Evolutionary conservation across 2,113 vertebrate species (phyloP), one percentile per base, ranked within the genome.

Genomic region (Trogon surrucura): DNA sequence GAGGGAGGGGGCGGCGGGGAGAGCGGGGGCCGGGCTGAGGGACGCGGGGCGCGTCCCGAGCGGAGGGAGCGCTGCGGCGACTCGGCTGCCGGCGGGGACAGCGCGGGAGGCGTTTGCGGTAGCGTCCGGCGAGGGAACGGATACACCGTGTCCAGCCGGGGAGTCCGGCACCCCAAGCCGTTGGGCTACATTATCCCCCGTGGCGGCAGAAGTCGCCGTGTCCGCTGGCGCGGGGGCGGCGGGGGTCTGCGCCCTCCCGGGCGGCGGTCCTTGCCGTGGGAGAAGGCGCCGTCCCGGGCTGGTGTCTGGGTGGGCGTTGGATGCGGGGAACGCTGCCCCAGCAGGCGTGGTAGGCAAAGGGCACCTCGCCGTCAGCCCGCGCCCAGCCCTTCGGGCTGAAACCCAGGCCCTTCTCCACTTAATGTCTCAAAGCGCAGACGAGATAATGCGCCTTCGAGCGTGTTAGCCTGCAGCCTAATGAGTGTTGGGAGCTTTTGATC

Each of bases 321-420:
- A 32, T 27, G 51, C 47, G 19, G 36, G 36, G 36, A 36, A 36
- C 36, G 19, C 16, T 29, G 5, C 16, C 53, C 45, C 23, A 1
- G 34, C 7, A 2, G 72, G 84, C 8, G 61, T 1, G 23, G 15
- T 3, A 10, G 45, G 44, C 8, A 30, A 7, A 4, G 71, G 74
- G 34, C 17, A 2, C 13, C 16, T 9, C 11, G 56, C 19, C 10
- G 0, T 4, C 1, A 10, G 53, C 5, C 0, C 2, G 8, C 58
- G 0, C 29, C 54, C 62, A 6, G 45, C 10, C 45, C 66, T 27
- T 27, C 71, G 0, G 1, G 32, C 0, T 3, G 48, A 2, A 57
- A 16, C 38, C 18, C 10, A 75, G 70, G 70, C 78, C 79, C 12
- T 16, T 16, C 34, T 32, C 44, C 19, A 0, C 45, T 5, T 41